phyloP scores from a whole-genome alignment of 2,797 vertebrate species.

The Sebastes taczanowskii region DNA sequence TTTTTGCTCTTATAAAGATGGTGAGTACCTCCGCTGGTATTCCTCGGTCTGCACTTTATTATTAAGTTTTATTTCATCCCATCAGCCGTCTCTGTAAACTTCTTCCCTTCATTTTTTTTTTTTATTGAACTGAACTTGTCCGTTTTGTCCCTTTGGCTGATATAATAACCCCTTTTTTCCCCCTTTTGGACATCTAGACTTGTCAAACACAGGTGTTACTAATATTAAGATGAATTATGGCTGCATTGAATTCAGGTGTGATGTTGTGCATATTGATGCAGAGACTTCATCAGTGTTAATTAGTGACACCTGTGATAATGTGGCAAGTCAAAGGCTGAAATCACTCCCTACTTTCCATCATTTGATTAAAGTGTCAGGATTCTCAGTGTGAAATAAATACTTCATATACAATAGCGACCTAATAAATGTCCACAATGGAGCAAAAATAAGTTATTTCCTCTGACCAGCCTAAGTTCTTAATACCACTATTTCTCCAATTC shows the following conservation, averaged over 20 bases:
- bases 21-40: conserved; percentile 64
- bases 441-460: not conserved
- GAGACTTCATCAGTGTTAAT: not conserved
- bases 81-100: not conserved
- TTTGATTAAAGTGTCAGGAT: not conserved
- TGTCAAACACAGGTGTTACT: not conserved
- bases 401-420: not conserved
- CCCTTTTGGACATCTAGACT: not conserved
- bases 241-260: not conserved
- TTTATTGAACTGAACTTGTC: not conserved
- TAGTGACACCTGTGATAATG: not conserved
- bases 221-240: not conserved
- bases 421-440: not conserved
- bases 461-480: not conserved
- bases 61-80: not conserved
- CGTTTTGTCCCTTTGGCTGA: not conserved
- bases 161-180: not conserved
- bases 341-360: not conserved
- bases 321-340: not conserved
- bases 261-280: not conserved
- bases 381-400: not conserved
- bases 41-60: not conserved
- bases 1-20: conserved; percentile 67
- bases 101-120: not conserved
- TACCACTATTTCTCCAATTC: not conserved